Evolutionary conservation across 1,140 invertebrate species (phyloP), one percentile per base, ranked within the genome.

Genomic region (Apis florea): DNA sequence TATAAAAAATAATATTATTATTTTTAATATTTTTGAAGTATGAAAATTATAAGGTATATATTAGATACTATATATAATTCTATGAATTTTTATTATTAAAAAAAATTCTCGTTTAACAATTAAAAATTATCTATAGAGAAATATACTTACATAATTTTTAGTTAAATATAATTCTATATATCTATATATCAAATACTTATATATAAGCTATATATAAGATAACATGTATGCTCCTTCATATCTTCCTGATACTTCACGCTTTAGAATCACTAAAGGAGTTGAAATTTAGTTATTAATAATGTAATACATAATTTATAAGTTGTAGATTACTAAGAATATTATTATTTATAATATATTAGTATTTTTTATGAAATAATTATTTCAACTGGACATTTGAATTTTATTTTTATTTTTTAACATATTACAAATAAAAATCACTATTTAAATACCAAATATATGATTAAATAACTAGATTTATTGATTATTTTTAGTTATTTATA

Each of bases 251-350:
- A 69, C 53, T 59, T 59, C 54, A 51, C 66, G n/a, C 15, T 68
- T 78, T 59, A 17, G 8, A 78, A 78, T 78, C 64, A 69, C 75
- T 69, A 21, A 78, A 69, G 64, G 53, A 77, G 31, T 77, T 77
- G 15, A 21, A 17, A 49, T 26, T 68, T 51, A 59, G 19, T 59
- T 59, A 13, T 59, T 78, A 67, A 78, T 51, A 47, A 67, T 17
- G 68, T 4, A 1, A 40, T 31, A 40, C 21, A n/a, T 31, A 31
- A 64, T 61, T 26, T 24, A 6, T 61, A 4, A 11, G 11, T 11
- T 26, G 6, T 13, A 61, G 24, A 58, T 58, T 58, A 9, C 19
- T 21, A 21, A n/a, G 2, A 58, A 58, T 21, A 5, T 54, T 54
- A 19, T 17, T 54, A 54, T 54, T 54, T 54, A 19, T 15, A 40